phyloP scores from a whole-genome alignment of 2,113 vertebrate genomes.

The Prionailurus bengalensis region DNA sequence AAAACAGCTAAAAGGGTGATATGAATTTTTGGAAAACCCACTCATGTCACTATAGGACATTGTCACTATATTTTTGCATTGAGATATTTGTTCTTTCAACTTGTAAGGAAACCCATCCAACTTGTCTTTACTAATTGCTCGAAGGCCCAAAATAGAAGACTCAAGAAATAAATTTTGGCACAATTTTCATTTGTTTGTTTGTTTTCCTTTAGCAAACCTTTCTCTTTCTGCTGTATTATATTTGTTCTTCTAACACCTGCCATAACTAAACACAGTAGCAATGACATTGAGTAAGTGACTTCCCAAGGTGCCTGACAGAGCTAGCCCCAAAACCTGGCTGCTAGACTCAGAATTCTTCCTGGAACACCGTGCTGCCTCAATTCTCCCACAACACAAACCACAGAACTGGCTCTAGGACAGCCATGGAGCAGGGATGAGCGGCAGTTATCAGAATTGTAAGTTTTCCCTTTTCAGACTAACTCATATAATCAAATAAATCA shows the following conservation, averaged over 20 bases:
- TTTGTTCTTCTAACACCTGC: neutral
- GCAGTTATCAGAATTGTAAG: neutral
- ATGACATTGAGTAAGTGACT: neutral
- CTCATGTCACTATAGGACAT: neutral
- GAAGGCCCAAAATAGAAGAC: neutral
- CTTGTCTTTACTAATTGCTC: neutral
- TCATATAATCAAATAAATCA: neutral
- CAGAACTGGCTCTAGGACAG: neutral
- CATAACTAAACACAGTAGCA: neutral
- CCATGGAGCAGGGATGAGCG: rapidly evolving
- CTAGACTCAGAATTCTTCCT: neutral
- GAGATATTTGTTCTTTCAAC: neutral
- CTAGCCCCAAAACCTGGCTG: neutral
- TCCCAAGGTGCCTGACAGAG: neutral
- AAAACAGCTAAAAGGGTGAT: neutral
- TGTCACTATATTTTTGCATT: neutral
- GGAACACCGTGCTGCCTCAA: neutral
- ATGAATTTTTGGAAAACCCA: neutral
- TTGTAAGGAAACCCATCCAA: neutral
- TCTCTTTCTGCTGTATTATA: neutral
- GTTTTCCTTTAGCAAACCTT: neutral
- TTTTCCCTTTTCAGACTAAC: neutral
- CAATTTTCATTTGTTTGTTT: neutral
- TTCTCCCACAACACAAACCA: neutral
- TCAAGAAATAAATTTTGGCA: neutral